Evolutionary conservation across 2,888 invertebrate genomes (phyloP).

Genomic region (Tuta absoluta): DNA sequence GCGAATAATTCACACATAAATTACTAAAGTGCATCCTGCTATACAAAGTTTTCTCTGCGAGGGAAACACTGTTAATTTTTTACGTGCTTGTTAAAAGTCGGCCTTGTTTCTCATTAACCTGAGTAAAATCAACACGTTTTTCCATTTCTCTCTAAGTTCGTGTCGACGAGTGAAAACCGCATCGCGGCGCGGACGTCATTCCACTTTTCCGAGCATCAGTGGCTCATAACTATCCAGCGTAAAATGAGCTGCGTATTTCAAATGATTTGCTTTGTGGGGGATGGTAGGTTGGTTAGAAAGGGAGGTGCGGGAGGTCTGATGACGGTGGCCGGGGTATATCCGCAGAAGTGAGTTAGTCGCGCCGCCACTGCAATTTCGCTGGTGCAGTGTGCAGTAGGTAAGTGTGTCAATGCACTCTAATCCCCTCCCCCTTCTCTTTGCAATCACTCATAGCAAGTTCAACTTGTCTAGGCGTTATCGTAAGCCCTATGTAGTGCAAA

Average conservation of each 20-base stretch:
- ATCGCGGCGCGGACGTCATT: conserved; percentile 75
- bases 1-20: neutral
- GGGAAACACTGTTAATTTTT: conserved; percentile 14
- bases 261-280: conserved; percentile 41
- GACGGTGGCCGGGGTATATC: conserved; percentile 57
- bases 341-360: conserved; percentile 62
- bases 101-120: conserved; percentile 49
- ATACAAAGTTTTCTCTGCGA: neutral
- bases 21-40: neutral
- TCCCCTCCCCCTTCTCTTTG: conserved; percentile 68
- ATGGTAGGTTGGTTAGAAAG: conserved; percentile 36
- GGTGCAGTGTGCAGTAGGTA: conserved; percentile 76
- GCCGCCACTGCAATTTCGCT: conserved; percentile 70
- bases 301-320: conserved; percentile 52
- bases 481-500: conserved; percentile 30
- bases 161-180: conserved; percentile 76
- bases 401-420: conserved; percentile 79
- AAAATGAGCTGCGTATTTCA: conserved; percentile 50
- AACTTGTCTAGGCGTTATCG: conserved; percentile 54
- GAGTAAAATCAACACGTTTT: conserved; percentile 62
- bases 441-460: conserved; percentile 74
- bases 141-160: conserved; percentile 70
- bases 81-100: conserved; percentile 32
- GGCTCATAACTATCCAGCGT: conserved; percentile 61
- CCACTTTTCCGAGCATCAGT: conserved; percentile 78